phyloP scores from a whole-genome alignment of 2,888 invertebrate species.

The Cephalotes varians region DNA sequence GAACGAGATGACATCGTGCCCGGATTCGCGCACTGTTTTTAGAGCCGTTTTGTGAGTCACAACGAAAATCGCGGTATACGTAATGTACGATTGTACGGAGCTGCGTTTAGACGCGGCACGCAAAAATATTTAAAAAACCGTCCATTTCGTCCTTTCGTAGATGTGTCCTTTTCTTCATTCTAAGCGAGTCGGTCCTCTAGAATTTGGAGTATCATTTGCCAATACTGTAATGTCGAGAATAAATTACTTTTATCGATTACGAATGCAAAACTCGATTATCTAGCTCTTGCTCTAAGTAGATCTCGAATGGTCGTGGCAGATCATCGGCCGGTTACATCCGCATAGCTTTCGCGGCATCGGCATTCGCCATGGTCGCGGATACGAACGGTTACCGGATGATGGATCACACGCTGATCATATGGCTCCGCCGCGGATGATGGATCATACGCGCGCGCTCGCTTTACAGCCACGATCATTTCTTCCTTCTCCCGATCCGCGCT shows the following conservation, averaged over 20 bases:
- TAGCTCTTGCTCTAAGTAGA: neutral
- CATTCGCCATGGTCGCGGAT: conserved; percentile 49
- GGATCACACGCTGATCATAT: conserved; percentile 63
- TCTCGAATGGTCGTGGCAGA: conserved; percentile 20
- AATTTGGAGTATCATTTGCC: neutral
- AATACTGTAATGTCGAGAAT: neutral
- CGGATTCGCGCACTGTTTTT: neutral
- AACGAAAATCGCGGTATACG: neutral
- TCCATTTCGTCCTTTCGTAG: neutral
- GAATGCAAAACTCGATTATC: neutral
- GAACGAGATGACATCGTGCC: conserved; percentile 20
- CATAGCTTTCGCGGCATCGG: conserved; percentile 45
- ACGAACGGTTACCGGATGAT: conserved; percentile 63
- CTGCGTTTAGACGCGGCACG: neutral
- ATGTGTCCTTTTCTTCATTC: neutral
- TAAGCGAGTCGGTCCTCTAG: neutral
- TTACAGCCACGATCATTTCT: conserved; percentile 19
- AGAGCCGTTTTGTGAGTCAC: neutral
- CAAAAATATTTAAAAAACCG: neutral
- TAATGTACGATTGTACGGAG: conserved; percentile 7
- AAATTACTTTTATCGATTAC: neutral
- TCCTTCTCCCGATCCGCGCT: neutral
- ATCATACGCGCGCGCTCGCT: conserved; percentile 49
- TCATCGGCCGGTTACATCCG: conserved; percentile 36
- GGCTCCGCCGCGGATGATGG: conserved; percentile 65